Base-by-base conservation (phyloP, 2,113 vertebrate genomes). In the Chloroceryle aenea region DNA sequence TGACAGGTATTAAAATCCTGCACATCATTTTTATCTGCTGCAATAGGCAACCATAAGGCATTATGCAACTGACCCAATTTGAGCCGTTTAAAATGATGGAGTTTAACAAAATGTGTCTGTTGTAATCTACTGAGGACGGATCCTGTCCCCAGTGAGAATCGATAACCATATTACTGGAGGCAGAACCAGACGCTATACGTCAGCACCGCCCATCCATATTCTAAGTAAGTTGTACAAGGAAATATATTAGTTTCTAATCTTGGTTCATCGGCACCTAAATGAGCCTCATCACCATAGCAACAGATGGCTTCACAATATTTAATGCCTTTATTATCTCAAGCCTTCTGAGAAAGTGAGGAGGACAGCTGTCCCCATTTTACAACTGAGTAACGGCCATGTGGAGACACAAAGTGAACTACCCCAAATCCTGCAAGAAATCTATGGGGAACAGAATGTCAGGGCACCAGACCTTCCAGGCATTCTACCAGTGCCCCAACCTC, bases 241-340 rank as follows among this genome's bases (percentile, higher is more conserved):
- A 96, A 90, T 61, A 22, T 83, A 90, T 84, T 81, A 74, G 83
- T 84, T 95, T 93, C 95, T 95, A 96, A 95, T 92, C 93, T 74
- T 71, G 86, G 89, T 78, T 86, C 72, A 86, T 78, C 5, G 0
- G 68, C 11, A 6, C 80, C 64, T 93, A 93, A 93, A 95, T 92
- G 59, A 87, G 76, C 52, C 43, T 84, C 68, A 78, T 96, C 91
- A 83, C 74, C 71, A 95, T 91, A 93, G 96, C 87, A 96, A 96
- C 95, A 88, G 87, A 95, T 93, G 87, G 79, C 30, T 93, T 94
- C 75, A 74, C 71, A 68, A 77, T 93, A 55, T 88, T 95, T 96
- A 95, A 90, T 93, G 92, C 85, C 63, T 96, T 90, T 88, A 95
- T 96, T 96, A 94, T 95, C 92, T 95, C 93, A 96, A 86, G 71